Percentiles rank a stretch among this genome's conserved stretches.
Evolutionary conservation across 2,113 vertebrate genomes (phyloP).

Genomic region (Sula dactylatra): DNA sequence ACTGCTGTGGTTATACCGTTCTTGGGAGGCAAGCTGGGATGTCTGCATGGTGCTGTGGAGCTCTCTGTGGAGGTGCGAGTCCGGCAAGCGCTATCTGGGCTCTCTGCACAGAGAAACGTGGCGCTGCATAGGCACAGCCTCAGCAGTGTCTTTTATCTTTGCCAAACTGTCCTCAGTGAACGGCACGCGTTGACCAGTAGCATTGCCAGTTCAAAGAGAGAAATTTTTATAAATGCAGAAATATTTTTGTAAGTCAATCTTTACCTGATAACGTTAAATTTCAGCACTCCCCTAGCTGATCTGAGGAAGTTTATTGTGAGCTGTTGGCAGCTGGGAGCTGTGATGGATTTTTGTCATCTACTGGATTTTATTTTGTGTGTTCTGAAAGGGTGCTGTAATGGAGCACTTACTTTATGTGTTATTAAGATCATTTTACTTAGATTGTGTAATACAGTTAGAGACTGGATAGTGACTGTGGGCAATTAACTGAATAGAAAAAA

Average conservation of each 20-base stretch:
- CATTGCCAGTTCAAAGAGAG: background rate
- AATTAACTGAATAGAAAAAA: background rate
- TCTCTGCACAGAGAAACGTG: rapidly evolving
- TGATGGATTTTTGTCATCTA: background rate
- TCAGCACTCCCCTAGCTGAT: background rate
- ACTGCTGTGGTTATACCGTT: background rate
- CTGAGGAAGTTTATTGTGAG: background rate
- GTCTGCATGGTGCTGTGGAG: background rate
- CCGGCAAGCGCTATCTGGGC: rapidly evolving
- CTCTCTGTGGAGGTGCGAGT: background rate
- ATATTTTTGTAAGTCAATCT: background rate
- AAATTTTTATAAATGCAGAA: background rate
- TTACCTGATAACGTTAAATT: background rate
- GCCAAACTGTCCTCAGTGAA: background rate
- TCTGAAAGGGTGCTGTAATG: background rate
- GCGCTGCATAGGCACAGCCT: background rate
- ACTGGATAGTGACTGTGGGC: background rate
- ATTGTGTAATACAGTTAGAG: background rate
- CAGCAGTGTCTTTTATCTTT: rapidly evolving
- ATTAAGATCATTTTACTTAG: background rate
- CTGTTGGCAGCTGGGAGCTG: background rate
- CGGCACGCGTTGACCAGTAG: background rate
- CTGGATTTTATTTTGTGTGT: background rate
- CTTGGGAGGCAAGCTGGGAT: background rate
- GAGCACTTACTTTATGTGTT: background rate